Evolutionary conservation across 2,797 vertebrate species (phyloP), one percentile per base, ranked within the genome.

Genomic region (Falco concolor): DNA sequence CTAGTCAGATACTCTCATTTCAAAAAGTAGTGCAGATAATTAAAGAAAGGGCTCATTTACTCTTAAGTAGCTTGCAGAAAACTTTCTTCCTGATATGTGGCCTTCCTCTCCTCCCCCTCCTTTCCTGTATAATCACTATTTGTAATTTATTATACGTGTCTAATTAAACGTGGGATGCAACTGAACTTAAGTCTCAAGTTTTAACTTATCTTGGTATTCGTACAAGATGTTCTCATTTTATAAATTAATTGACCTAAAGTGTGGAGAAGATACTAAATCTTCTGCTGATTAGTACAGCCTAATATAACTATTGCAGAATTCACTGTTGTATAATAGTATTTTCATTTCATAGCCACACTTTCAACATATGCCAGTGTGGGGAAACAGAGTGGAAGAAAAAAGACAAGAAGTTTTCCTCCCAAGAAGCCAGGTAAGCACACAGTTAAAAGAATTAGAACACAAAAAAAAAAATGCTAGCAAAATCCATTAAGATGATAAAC

Each of bases 11-110:
- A 87, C 23, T 38, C 60, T 94, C 36, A 74, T 87, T 94, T 90
- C 89, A 89, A 93, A 86, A 67, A 90, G 67, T 40, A 73, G 54
- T 68, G 68, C 36, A 70, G 93, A 96, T 91, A 93, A 95, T 96
- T 95, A 95, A 94, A 94, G 87, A 89, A 96, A 94, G 44, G 83
- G 89, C 80, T 96, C 93, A 90, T 96, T 97, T 95, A 95, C 36
- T 95, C 54, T 15, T 65, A 76, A 95, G 89, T 69, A 95, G 87
- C 76, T 93, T 63, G 50, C 79, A 91, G 79, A 61, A 96, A 95
- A 90, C 79, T 95, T 96, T 69, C 65, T 90, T 92, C 77, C 42
- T 80, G 76, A 38, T 87, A 89, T 53, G 74, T 87, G 77, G 88
- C 59, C 83, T 90, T 87, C 28, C 30, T 84, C 38, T 79, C 78